Evolutionary conservation across 2,888 invertebrate genomes (phyloP).

Genomic region (Hipparchia semele): DNA sequence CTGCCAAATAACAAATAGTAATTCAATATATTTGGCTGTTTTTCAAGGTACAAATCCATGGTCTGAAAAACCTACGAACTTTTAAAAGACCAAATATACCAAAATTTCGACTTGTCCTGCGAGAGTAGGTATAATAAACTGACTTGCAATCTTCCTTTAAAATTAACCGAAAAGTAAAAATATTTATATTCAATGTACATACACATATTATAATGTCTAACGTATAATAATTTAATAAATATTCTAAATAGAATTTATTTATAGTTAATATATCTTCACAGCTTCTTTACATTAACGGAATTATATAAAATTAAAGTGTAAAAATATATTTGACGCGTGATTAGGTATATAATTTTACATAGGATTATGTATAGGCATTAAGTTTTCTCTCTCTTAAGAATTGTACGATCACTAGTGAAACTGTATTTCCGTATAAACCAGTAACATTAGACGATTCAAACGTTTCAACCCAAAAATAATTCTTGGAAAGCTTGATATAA

Average conservation of each 20-base stretch:
- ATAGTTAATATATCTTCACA: conserved; percentile 33
- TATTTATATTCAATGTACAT: background rate
- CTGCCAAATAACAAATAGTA: no score
- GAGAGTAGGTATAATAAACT: no score
- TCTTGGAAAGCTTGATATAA: no score
- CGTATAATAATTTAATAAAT: conserved; percentile 45
- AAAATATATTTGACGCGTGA: conserved; percentile 61
- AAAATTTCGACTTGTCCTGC: no score
- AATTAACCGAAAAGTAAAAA: background rate
- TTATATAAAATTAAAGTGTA: conserved; percentile 62
- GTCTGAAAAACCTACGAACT: no score
- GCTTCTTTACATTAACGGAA: conserved; percentile 47
- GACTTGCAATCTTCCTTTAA: background rate
- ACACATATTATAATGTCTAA: background rate
- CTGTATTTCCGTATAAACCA: no score
- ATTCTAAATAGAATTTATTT: conserved; percentile 34
- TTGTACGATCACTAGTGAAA: conserved; percentile 52
- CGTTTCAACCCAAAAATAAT: no score
- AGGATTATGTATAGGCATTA: conserved; percentile 30
- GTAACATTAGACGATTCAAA: no score
- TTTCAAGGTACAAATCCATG: no score
- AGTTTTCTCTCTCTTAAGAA: conserved; percentile 74
- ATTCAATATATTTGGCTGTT: no score
- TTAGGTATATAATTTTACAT: conserved; percentile 48
- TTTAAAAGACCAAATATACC: no score